Evolutionary conservation across 2,113 vertebrate genomes (phyloP).

Genomic region (Pseudorhombus dupliciocellatus): DNA sequence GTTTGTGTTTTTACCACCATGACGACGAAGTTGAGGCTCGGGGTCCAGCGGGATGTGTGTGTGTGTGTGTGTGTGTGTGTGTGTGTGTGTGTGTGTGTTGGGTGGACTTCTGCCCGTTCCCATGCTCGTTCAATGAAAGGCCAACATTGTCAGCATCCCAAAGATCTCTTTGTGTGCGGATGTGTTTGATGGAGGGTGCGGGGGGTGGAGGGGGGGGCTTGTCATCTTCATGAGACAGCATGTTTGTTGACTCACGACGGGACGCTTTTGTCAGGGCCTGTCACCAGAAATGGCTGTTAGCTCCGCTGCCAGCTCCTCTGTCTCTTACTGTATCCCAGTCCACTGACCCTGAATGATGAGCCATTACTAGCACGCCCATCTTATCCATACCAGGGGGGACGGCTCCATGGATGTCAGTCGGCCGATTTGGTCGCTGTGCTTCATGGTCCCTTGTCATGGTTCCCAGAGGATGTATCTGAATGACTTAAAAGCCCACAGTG

Average conservation of each 20-base stretch:
- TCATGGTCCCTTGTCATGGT: not conserved
- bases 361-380: conserved; percentile 16
- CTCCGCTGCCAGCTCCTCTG: conserved; percentile 60
- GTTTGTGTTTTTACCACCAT: conserved; percentile 71
- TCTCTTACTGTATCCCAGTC: conserved; percentile 33
- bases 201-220: conserved; percentile 63
- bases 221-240: conserved; percentile 72
- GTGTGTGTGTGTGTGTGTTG: conserved; percentile 9
- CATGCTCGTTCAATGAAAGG: conserved; percentile 71
- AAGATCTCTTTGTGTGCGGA: conserved; percentile 75
- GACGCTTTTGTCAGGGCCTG: conserved; percentile 57
- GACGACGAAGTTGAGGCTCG: conserved; percentile 61
- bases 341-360: conserved; percentile 24
- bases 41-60: conserved; percentile 40
- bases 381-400: not conserved
- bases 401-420: not conserved
- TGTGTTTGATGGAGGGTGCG: conserved; percentile 67
- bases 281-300: conserved; percentile 56
- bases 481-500: too few relatives aligned
- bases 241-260: conserved; percentile 74
- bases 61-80: conserved; percentile 3
- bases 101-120: conserved; percentile 36
- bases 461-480: not conserved
- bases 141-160: conserved; percentile 76
- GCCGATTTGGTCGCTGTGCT: not conserved